Conservation (phyloP, 2,888 invertebrate species). For the Hoplodrina ambigua region DNA sequence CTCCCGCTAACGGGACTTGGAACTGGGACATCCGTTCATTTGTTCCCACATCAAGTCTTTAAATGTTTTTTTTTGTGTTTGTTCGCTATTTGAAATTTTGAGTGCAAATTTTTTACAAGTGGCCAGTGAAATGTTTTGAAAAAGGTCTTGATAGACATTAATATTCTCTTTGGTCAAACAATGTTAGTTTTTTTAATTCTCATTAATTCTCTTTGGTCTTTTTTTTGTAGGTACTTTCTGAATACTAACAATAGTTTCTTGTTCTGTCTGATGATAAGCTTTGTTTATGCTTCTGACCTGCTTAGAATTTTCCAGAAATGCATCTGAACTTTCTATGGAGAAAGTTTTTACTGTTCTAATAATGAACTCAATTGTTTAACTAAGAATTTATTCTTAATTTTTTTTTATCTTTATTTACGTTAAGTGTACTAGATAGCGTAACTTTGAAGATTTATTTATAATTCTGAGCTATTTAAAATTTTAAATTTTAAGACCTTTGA, state of each 20-base stretch:
- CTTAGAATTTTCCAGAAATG: slow-evolving; percentile 43
- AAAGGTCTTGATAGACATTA: slow-evolving; percentile 23
- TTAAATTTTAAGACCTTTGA: not conserved
- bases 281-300: slow-evolving; percentile 33
- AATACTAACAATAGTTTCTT: slow-evolving; percentile 14
- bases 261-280: slow-evolving; percentile 5
- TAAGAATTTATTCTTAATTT: not conserved
- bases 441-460: not conserved
- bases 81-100: slow-evolving; percentile 58
- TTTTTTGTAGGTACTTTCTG: not conserved
- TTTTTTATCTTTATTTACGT: not conserved
- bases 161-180: slow-evolving; percentile 5
- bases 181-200: not conserved
- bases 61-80: slow-evolving; percentile 46
- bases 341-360: slow-evolving; percentile 31
- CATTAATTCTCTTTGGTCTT: slow-evolving; percentile 20
- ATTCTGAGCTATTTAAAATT: no score
- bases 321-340: slow-evolving; percentile 47
- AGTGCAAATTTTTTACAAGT: slow-evolving; percentile 49
- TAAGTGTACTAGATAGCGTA: not conserved
- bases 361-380: slow-evolving; percentile 12
- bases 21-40: slow-evolving; percentile 82
- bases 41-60: slow-evolving; percentile 65
- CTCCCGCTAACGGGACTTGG: slow-evolving; percentile 85
- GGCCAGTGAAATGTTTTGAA: slow-evolving; percentile 26